Percentiles rank a stretch among this genome's conserved stretches.
These are phyloP conservation scores for Alethe castanea DNA, from an alignment of 2,113 vertebrate genomes.

Conservation along the genomic window DNA sequence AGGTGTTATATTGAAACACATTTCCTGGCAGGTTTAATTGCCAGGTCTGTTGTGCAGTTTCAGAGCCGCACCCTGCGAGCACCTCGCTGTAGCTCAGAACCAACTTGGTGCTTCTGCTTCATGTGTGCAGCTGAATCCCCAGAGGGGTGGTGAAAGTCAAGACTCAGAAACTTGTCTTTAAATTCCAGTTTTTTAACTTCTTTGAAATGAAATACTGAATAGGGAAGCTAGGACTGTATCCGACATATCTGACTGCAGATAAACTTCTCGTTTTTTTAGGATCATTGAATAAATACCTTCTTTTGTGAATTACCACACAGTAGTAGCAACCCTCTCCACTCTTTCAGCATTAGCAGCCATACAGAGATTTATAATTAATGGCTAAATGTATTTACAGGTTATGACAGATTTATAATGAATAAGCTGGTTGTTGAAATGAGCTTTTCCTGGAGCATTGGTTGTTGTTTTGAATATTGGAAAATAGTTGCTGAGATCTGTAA, in stretches of 20 bases:
- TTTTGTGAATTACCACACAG: not conserved
- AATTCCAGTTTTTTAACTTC: not conserved
- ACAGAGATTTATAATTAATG: not conserved
- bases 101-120: accelerated
- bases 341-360: not conserved
- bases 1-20: not conserved
- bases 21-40: not conserved
- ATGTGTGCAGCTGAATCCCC: not conserved
- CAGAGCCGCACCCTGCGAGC: not conserved
- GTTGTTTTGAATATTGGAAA: not conserved
- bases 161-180: not conserved
- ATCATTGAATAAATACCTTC: not conserved
- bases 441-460: not conserved
- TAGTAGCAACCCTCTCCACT: not conserved
- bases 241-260: not conserved
- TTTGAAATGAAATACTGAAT: not conserved
- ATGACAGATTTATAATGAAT: not conserved
- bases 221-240: not conserved
- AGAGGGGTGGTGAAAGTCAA: not conserved
- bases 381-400: not conserved
- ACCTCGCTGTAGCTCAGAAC: not conserved
- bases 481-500: not conserved
- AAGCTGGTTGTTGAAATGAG: not conserved
- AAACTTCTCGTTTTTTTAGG: not conserved
- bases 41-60: not conserved